Evolutionary conservation across 2,113 vertebrate genomes (phyloP).

Genomic region (Lutjanus erythropterus): DNA sequence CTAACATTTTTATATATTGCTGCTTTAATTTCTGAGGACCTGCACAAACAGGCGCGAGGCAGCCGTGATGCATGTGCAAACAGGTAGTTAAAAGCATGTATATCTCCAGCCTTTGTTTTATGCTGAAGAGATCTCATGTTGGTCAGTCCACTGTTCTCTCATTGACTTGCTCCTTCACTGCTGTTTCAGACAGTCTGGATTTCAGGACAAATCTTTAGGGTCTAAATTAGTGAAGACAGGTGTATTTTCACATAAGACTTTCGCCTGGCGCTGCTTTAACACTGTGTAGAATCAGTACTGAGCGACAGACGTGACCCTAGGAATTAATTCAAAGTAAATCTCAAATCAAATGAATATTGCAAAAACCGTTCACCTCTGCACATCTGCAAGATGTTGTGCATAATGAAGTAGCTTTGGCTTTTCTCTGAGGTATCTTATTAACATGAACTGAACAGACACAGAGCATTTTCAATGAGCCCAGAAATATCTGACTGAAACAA

Average conservation of each 20-base stretch:
- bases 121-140: neutral
- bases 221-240: slow-evolving; percentile 17
- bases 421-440: slow-evolving; percentile 32
- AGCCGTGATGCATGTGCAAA: no score
- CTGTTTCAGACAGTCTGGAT: neutral
- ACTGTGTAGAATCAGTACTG: neutral
- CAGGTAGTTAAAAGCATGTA: no score
- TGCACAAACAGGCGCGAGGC: no score
- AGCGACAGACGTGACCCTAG: slow-evolving; percentile 1
- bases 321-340: slow-evolving; percentile 29
- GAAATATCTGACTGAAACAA: slow-evolving; percentile 7
- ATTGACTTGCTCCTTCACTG: neutral
- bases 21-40: no score
- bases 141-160: neutral
- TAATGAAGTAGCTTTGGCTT: slow-evolving; percentile 29
- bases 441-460: slow-evolving; percentile 26
- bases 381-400: slow-evolving; percentile 13
- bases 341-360: slow-evolving; percentile 47
- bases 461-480: neutral
- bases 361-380: slow-evolving; percentile 12
- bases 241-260: slow-evolving; percentile 14
- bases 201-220: neutral
- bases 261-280: neutral
- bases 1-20: no score
- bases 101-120: no score